Base-by-base conservation (phyloP, 1,140 invertebrate species). In the Drosophila ambigua region DNA sequence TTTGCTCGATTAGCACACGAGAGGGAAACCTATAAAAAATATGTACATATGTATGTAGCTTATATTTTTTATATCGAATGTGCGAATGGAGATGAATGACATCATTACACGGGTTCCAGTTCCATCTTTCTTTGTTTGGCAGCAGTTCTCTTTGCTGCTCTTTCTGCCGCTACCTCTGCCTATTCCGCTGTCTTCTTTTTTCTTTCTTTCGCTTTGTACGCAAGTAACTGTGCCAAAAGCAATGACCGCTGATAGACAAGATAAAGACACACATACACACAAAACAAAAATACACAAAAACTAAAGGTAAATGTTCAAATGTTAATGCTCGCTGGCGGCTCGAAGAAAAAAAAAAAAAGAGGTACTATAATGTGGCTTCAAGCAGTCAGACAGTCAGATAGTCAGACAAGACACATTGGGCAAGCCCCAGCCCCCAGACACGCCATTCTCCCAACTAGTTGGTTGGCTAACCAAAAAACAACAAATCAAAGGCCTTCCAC, bases 151-250 rank as follows among this genome's bases (percentile, higher is more conserved):
- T 66, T 63, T 73, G 20, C 20, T 20, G 20, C 20, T 16, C 16
- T 16, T 16, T 16, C 72, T 58, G 46, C 51, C 65, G 57, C 65
- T 59, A 41, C 45, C 54, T 49, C 35, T 24, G 24, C 41, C 31
- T 71, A 43, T 48, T 44, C 20, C 20, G 1, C 20, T 2, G 20
- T 69, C 51, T 55, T 52, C 28, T 59, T 72, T 69, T 57, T 69
- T 52, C 53, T 39, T 4, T 51, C 48, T 49, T 59, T 63, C 51
- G 72, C 41, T 69, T 69, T 48, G 26, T 59, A 50, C 46, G 68
- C 59, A 81, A 78, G 71, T 78, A 78, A 87, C 78, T 82, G 73
- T 78, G 73, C 78, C 81, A 84, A 67, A 80, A 73, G 67, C 72
- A 84, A 72, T 68, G 69, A 82, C 68, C 79, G 79, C 50, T 66